Evolutionary conservation across 1,140 invertebrate species (phyloP).

Genomic region (Schlechtendalia chinensis): DNA sequence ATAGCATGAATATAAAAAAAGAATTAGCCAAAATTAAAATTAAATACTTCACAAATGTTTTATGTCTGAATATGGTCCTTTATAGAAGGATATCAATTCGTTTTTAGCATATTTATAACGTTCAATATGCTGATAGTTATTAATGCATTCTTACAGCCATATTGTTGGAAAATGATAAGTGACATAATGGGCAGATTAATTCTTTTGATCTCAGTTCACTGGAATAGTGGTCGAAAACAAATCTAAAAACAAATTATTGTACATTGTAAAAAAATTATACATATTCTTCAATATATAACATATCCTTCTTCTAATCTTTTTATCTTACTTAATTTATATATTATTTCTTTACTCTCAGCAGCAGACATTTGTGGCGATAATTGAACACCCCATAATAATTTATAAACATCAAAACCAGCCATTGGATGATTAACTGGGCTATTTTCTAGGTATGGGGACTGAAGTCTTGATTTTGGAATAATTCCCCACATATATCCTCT

Average conservation of each 20-base stretch:
- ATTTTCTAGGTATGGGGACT: background rate
- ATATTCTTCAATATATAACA: background rate
- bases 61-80: background rate
- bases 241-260: background rate
- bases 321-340: conserved; percentile 34
- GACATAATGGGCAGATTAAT: conserved; percentile 27
- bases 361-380: background rate
- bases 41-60: conserved; percentile 14
- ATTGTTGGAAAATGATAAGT: background rate
- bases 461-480: conserved; percentile 3
- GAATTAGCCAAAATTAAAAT: too few species aligned
- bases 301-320: conserved; percentile 40
- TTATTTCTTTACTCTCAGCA: conserved; percentile 16
- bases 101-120: conserved; percentile 28
- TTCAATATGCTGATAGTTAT: conserved; percentile 16
- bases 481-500: conserved; percentile 17
- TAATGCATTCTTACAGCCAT: conserved; percentile 7
- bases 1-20: too few species aligned
- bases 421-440: conserved; percentile 32
- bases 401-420: conserved; percentile 46
- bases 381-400: conserved; percentile 12
- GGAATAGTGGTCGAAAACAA: background rate
- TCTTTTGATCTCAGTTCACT: background rate
- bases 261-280: too few species aligned
- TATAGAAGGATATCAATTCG: background rate